Conservation (phyloP, 2,888 invertebrate genomes). For the Drosophila infuscata region DNA sequence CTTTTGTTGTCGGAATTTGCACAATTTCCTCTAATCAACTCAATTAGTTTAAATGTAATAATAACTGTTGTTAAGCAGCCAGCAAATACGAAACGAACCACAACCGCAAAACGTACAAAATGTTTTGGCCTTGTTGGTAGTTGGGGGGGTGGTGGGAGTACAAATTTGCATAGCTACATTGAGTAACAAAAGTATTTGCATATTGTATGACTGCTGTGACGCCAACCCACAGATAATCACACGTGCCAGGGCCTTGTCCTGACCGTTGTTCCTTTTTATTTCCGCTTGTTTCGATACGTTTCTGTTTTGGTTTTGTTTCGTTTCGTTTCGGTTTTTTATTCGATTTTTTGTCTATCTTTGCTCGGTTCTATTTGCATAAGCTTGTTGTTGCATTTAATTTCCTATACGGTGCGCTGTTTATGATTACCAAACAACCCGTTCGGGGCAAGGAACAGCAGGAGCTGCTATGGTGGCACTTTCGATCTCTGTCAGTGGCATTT, state of each 20-base stretch:
- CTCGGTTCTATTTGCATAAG: constrained; percentile 50
- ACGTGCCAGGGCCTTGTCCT: constrained; percentile 55
- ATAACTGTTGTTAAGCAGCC: constrained; percentile 63
- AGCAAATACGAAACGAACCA: constrained; percentile 51
- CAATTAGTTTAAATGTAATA: constrained; percentile 74
- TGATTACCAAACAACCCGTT: constrained; percentile 63
- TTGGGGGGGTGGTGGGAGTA: not conserved
- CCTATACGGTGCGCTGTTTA: constrained; percentile 71
- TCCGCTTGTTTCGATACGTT: constrained; percentile 47
- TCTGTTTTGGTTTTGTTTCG: constrained; percentile 4
- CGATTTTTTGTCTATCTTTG: constrained; percentile 16
- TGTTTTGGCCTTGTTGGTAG: constrained; percentile 26
- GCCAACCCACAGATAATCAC: constrained; percentile 61
- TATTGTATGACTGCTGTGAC: constrained; percentile 63
- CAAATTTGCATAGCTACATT: constrained; percentile 67
- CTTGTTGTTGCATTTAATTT: constrained; percentile 78
- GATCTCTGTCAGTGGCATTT: constrained; percentile 81
- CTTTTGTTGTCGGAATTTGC: constrained; percentile 37
- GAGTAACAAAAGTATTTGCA: constrained; percentile 69
- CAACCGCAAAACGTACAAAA: constrained; percentile 64
- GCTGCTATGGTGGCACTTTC: constrained; percentile 69
- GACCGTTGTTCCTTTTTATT: constrained; percentile 61
- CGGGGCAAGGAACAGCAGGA: constrained; percentile 9
- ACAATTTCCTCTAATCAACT: constrained; percentile 75
- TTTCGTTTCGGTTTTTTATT: constrained; percentile 14